Evolutionary conservation across 2,888 invertebrate species (phyloP).

Genomic region (Meliscaeva auricollis): DNA sequence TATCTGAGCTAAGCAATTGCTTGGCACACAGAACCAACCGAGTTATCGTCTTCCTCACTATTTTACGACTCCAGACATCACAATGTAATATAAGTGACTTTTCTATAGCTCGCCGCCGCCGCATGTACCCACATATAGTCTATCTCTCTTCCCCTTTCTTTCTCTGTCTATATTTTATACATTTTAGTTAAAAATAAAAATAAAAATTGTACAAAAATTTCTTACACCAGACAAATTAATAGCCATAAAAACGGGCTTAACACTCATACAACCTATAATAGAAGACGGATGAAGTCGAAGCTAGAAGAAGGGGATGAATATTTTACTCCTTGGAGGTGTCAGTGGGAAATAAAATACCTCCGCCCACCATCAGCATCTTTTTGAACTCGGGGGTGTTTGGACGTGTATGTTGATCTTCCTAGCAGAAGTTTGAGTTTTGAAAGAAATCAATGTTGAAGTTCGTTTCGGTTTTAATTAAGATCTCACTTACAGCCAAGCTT

Average conservation of each 20-base stretch:
- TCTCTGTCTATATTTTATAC: slow-evolving; percentile 14
- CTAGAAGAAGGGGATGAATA: slow-evolving; percentile 1
- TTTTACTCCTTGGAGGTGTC: slow-evolving; percentile 20
- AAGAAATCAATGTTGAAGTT: slow-evolving; percentile 73
- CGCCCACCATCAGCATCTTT: too few relatives aligned
- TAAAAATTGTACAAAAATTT: slow-evolving; percentile 51
- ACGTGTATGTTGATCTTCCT: slow-evolving; percentile 33
- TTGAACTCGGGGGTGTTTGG: neutral
- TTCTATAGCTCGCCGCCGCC: slow-evolving; percentile 32
- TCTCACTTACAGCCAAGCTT: slow-evolving; percentile 60
- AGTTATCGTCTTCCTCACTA: slow-evolving; percentile 56
- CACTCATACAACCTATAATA: neutral
- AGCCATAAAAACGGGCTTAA: slow-evolving; percentile 67
- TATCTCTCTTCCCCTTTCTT: neutral
- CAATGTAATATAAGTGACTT: slow-evolving; percentile 76
- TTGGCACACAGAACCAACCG: slow-evolving; percentile 29
- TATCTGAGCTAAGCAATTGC: slow-evolving; percentile 69
- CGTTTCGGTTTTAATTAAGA: slow-evolving; percentile 75
- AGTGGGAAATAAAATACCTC: slow-evolving; percentile 49
- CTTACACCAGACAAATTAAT: slow-evolving; percentile 74
- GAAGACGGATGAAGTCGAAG: neutral
- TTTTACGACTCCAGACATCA: slow-evolving; percentile 72
- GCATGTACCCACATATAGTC: neutral
- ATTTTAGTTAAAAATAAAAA: slow-evolving; percentile 36
- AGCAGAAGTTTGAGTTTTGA: slow-evolving; percentile 66